Conservation (phyloP, 2,888 invertebrate genomes). For the Dryomyza anilis region DNA sequence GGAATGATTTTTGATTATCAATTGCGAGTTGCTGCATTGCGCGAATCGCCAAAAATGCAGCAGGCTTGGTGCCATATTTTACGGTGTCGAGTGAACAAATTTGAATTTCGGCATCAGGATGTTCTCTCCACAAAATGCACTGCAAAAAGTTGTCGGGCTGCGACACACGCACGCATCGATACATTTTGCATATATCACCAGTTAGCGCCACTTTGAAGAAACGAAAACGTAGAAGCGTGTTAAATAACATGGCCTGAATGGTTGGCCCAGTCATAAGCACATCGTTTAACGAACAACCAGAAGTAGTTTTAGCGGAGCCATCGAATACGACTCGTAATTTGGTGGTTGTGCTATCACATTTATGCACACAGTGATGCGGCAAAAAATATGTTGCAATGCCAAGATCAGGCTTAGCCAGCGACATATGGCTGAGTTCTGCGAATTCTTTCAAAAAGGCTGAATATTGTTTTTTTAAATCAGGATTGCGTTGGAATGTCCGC, state of each 20-base stretch:
- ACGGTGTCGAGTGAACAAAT: constrained; percentile 18
- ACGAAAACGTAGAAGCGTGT: constrained; percentile 27
- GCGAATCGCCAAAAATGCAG: constrained; percentile 24
- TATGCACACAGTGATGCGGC: constrained; percentile 18
- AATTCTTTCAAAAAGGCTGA: constrained; percentile 22
- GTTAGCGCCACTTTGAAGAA: too few species aligned
- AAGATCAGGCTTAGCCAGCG: too few species aligned
- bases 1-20: too few species aligned
- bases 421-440: too few species aligned
- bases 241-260: constrained; percentile 26
- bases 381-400: constrained; percentile 20
- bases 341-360: too few species aligned
- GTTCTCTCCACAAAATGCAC: constrained; percentile 21
- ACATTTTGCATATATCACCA: too few species aligned
- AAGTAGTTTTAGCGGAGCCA: too few species aligned
- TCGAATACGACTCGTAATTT: too few species aligned
- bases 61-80: constrained; percentile 23
- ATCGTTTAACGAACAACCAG: constrained; percentile 25
- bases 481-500: constrained; percentile 26
- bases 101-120: neutral
- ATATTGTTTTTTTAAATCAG: constrained; percentile 22
- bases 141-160: constrained; percentile 13
- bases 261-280: constrained; percentile 28
- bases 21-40: too few species aligned
- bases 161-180: too few species aligned